Evolutionary conservation across 1,140 invertebrate genomes (phyloP).

Genomic region (Lepidurus packardi): DNA sequence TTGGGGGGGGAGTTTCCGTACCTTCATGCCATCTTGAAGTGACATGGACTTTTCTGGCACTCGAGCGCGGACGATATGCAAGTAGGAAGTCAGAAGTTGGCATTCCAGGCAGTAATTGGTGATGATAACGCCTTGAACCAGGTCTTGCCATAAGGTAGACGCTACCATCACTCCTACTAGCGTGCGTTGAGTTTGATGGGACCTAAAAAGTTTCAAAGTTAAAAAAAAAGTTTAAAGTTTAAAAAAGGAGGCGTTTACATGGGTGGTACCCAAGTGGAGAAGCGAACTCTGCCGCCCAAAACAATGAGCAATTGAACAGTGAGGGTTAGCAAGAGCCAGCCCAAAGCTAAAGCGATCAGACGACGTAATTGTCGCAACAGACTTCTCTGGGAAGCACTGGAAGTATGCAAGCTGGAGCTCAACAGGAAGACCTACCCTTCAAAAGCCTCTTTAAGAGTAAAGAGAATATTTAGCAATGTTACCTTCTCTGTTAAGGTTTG

Average conservation of each 20-base stretch:
- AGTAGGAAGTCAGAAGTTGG: constrained; percentile 30
- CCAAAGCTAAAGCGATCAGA: constrained; percentile 22
- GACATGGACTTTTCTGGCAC: constrained; percentile 30
- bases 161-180: constrained; percentile 30
- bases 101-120: constrained; percentile 33
- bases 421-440: constrained; percentile 27
- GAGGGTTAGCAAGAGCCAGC: constrained; percentile 29
- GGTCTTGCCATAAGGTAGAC: constrained; percentile 31
- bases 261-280: not conserved
- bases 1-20: not conserved
- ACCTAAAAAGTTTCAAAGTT: too few relatives aligned
- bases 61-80: constrained; percentile 26
- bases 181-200: not conserved
- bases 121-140: constrained; percentile 29
- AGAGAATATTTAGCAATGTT: too few relatives aligned
- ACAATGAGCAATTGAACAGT: constrained; percentile 28
- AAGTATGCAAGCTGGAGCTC: constrained; percentile 25
- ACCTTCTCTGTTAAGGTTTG: constrained; percentile 34
- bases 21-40: constrained; percentile 31
- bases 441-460: too few relatives aligned
- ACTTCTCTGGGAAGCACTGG: constrained; percentile 19
- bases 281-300: not conserved
- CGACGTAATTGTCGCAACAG: constrained; percentile 27
- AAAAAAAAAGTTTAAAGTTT: too few relatives aligned
- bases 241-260: not conserved